Evolutionary conservation across 2,113 vertebrate genomes (phyloP).

Genomic region (Pristiophorus japonicus): DNA sequence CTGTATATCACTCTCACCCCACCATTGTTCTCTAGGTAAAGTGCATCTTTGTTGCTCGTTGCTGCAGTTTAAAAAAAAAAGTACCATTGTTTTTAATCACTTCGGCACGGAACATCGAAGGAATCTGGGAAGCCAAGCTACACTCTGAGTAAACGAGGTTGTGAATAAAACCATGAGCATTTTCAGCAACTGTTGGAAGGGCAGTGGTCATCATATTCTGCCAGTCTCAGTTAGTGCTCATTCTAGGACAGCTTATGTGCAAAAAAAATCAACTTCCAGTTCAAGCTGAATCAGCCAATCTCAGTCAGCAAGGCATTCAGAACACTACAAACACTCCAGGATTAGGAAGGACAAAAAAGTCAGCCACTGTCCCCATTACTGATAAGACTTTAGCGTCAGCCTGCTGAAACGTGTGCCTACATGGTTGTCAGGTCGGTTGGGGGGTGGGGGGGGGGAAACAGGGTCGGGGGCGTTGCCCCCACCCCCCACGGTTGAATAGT

Average conservation of each 20-base stretch:
- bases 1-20: neutral
- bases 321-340: neutral
- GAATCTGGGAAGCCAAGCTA: neutral
- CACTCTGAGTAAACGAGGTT: neutral
- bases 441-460: too few species aligned
- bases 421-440: neutral
- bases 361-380: neutral
- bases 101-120: neutral
- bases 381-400: neutral
- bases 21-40: neutral
- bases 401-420: neutral
- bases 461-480: neutral
- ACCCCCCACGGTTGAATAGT: neutral
- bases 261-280: neutral
- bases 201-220: neutral
- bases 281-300: neutral
- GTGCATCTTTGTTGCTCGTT: neutral
- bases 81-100: neutral
- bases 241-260: neutral
- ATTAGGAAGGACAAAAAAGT: conserved; percentile 1
- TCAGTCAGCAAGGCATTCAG: neutral
- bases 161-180: neutral
- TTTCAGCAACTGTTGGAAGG: neutral
- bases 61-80: neutral
- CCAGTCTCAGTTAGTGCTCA: neutral